A percentile compares a stretch with the other conserved stretches of the same genome.
Conservation (phyloP, 30 jellyfish, hydroid and myxozoan species). For the Turritopsis dohrnii region DNA sequence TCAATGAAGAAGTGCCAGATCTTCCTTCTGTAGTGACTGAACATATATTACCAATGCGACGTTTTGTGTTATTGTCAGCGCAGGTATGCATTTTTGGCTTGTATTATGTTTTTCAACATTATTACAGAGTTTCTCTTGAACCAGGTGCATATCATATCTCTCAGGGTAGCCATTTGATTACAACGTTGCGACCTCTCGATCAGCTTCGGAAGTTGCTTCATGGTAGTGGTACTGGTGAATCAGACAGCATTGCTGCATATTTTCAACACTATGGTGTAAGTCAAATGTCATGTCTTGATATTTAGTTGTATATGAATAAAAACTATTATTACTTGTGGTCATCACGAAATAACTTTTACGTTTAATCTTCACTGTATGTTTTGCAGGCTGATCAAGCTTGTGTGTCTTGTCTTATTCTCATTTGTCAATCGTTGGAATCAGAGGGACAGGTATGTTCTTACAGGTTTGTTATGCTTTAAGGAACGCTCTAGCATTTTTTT, state of each 20-base stretch:
- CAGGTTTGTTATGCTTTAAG: too few relatives aligned
- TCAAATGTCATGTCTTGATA: background rate
- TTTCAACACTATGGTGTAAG: slow-evolving; percentile 87
- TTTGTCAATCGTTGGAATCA: slow-evolving; percentile 77
- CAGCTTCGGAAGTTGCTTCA: slow-evolving; percentile 59
- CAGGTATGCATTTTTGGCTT: slow-evolving; percentile 42
- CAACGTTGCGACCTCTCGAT: slow-evolving; percentile 88
- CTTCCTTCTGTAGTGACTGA: slow-evolving; percentile 81
- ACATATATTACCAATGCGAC: slow-evolving; percentile 72
- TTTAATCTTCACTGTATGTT: background rate
- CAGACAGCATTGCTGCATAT: slow-evolving; percentile 62
- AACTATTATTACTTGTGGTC: background rate
- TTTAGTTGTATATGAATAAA: background rate
- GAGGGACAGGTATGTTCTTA: slow-evolving; percentile 93
- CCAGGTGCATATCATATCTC: background rate
- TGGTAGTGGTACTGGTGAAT: slow-evolving; percentile 54
- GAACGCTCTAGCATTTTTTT: too few relatives aligned
- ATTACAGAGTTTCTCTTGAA: background rate
- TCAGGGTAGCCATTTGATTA: slow-evolving; percentile 88
- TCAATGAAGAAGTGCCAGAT: slow-evolving; percentile 69
- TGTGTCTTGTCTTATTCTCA: slow-evolving; percentile 72
- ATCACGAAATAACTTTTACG: background rate
- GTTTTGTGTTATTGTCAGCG: slow-evolving; percentile 81
- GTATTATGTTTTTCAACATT: background rate
- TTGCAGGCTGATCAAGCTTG: slow-evolving; percentile 77